Conservation (phyloP, 1,140 invertebrate species). For the Branchinecta lindahli region DNA sequence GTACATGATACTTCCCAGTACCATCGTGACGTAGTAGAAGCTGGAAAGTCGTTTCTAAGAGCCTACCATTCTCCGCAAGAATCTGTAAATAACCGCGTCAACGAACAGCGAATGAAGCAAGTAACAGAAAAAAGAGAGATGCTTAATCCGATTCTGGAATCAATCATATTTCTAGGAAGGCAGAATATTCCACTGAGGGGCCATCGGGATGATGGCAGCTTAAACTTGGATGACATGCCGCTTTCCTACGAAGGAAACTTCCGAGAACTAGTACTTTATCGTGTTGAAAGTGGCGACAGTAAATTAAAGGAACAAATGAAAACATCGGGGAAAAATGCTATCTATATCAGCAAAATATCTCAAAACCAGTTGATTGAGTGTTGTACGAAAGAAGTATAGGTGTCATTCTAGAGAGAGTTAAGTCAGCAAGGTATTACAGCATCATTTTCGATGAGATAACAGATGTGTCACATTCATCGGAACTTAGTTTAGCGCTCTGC, state of each 20-base stretch:
- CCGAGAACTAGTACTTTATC: slow-evolving; percentile 24
- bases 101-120: slow-evolving; percentile 12
- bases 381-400: slow-evolving; percentile 24
- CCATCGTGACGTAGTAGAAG: slow-evolving; percentile 10
- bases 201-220: not conserved
- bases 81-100: slow-evolving; percentile 8
- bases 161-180: slow-evolving; percentile 1
- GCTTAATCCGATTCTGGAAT: slow-evolving; percentile 11
- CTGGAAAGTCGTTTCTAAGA: slow-evolving; percentile 5
- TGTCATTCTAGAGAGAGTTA: slow-evolving; percentile 23
- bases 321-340: slow-evolving; percentile 21
- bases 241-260: slow-evolving; percentile 26
- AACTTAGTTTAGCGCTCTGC: slow-evolving; percentile 24
- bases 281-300: slow-evolving; percentile 23
- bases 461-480: slow-evolving; percentile 25
- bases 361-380: slow-evolving; percentile 27
- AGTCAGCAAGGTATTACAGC: slow-evolving; percentile 22
- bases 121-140: slow-evolving; percentile 15
- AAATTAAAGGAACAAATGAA: slow-evolving; percentile 25
- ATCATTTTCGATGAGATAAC: slow-evolving; percentile 28
- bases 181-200: slow-evolving; percentile 10
- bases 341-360: slow-evolving; percentile 26
- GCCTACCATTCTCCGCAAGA: slow-evolving; percentile 4
- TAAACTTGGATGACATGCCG: not conserved
- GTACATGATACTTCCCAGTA: slow-evolving; percentile 3